Evolutionary conservation across 2,797 vertebrate species (phyloP).

Genomic region (Schizopygopsis malacanthus): DNA sequence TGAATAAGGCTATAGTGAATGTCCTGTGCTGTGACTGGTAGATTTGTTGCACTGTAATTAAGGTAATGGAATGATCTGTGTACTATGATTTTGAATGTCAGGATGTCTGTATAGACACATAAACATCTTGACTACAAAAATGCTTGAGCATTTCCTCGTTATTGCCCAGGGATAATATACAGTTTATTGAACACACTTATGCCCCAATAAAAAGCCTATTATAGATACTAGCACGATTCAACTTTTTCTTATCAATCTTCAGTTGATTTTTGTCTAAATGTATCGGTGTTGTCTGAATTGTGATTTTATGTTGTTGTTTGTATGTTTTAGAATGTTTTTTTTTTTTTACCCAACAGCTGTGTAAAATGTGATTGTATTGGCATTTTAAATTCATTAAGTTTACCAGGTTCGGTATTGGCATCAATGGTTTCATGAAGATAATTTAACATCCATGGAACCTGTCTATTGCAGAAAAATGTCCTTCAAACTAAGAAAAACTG

Average conservation of each 20-base stretch:
- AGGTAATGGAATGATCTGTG: background rate
- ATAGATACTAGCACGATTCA: background rate
- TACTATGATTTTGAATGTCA: background rate
- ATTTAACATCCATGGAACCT: background rate
- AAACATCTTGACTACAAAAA: background rate
- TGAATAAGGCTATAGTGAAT: conserved; percentile 3
- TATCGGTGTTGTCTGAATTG: background rate
- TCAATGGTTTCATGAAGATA: background rate
- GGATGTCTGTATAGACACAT: background rate
- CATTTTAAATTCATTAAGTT: background rate
- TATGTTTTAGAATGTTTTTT: too few relatives aligned
- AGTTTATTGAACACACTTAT: background rate
- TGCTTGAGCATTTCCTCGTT: background rate
- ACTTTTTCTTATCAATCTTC: background rate
- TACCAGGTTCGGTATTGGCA: background rate
- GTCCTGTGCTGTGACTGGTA: conserved; percentile 28
- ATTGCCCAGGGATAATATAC: background rate
- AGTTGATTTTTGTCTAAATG: background rate
- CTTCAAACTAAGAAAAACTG: background rate
- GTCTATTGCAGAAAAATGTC: background rate
- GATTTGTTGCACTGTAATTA: conserved; percentile 46
- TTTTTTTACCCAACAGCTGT: background rate
- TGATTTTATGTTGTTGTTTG: too few relatives aligned
- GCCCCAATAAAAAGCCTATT: background rate
- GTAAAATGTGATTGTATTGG: background rate